Evolutionary conservation across 2,113 vertebrate genomes (phyloP), one percentile per base, ranked within the genome.

Genomic region (Thalassarche chlororhynchos): DNA sequence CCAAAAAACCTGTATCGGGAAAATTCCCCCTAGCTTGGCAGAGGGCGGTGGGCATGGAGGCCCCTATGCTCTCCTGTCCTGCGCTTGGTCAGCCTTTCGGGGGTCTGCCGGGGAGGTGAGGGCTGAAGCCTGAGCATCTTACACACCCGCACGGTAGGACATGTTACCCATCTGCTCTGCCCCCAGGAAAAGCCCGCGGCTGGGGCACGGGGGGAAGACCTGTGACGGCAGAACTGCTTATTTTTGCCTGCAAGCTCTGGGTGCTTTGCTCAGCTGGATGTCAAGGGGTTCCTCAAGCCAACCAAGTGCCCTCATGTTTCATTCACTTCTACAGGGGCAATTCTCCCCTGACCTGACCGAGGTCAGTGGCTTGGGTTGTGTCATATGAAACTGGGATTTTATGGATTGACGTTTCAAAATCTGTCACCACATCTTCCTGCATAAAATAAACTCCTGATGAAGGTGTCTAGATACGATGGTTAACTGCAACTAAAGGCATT

Each of bases 31-130:
- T 18, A 23, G 12, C 6, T 62, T 62, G 38, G 14, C 4, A 3
- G 52, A 57, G 4, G 9, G 34, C 3, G 17, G 21, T 31, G n/a
- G 36, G 10, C 65, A 34, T 2, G 3, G 79, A 38, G 31, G 14
- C 3, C 19, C 47, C n/a, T 42, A n/a, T 19, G 32, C 8, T 18
- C 21, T 47, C 26, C 64, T 36, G 28, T 28, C 13, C 36, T 58
- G 58, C 3, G 0, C 24, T 25, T 6, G 1, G 14, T 34, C 57
- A 40, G 17, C 26, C 15, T 38, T 62, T 36, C 1, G 0, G 34
- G 25, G 21, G 3, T n/a, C 17, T 42, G 14, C 23, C 3, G 5
- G 38, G n/a, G 25, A 60, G 34, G 7, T 10, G 32, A 31, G 31
- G 55, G 46, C 36, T 75, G 70, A 18, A 44, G 19, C 38, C 42